Evolutionary conservation across 2,113 vertebrate genomes (phyloP), one percentile per base, ranked within the genome.

Genomic region (Microcebus jonahi): DNA sequence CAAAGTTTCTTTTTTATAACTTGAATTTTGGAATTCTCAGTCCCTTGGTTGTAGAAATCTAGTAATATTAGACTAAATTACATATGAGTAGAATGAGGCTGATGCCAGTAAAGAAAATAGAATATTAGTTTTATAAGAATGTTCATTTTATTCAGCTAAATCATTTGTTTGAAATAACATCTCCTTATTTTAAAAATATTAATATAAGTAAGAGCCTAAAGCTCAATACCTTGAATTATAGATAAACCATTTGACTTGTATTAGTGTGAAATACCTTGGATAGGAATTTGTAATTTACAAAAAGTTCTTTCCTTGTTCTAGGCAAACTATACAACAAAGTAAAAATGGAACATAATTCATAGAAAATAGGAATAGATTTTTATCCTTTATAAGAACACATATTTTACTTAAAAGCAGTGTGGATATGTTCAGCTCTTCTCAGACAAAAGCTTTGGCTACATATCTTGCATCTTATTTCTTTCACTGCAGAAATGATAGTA

Each of bases 1-100:
- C 83, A 76, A 25, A 90, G 39, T 85, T 93, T 31, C 48, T 92
- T 34, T 76, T 95, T 91, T 27, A 88, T 34, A 85, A 88, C 45
- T 77, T 91, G 48, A 81, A 89, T 55, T 84, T 80, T 75, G 83
- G 45, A 42, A 13, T 93, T 97, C 42, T 17, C 27, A 87, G 29
- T 61, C 29, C 36, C 42, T 57, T 55, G 23, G 36, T 59, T 88
- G 48, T 50, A 92, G 65, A 96, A 65, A 5, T 91, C 3, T 82
- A 67, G 68, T 86, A 86, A 70, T 91, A 68, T 5, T 94, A 45
- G 8, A 87, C 75, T 79, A 68, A 77, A 36, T 77, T 85, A 29
- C 31, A 27, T 34, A 12, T 45, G n/a, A 25, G 15, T 88, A 91
- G 29, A 93, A 77, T 65, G 88, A 90, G 21, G 39, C 12, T 48